These are phyloP conservation scores for Chloropsis cyanopogon DNA, from an alignment of 2,113 vertebrate genomes.

Conservation along the genomic window DNA sequence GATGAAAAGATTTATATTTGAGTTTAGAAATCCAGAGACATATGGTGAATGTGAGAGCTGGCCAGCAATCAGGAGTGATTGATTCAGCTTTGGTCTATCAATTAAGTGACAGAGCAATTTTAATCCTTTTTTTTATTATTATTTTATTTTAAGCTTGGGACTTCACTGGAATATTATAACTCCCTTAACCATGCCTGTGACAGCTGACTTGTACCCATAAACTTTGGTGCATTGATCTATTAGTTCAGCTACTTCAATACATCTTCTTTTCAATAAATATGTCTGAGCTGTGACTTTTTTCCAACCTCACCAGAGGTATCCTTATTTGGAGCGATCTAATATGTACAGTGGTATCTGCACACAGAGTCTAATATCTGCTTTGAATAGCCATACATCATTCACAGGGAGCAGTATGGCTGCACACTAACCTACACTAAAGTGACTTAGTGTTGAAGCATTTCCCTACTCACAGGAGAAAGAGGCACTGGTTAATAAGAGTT, in stretches of 20 bases:
- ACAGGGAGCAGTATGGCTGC: neutral
- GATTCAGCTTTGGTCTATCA: conserved; percentile 64
- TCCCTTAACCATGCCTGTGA: conserved; percentile 37
- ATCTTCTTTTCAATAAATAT: conserved; percentile 64
- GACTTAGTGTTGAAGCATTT: conserved; percentile 12
- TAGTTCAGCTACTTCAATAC: conserved; percentile 49
- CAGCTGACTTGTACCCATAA: conserved; percentile 68
- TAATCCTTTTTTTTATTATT: conserved; percentile 45
- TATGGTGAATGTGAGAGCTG: conserved; percentile 68
- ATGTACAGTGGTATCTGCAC: neutral
- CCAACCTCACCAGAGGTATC: neutral
- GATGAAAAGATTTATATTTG: conserved; percentile 50
- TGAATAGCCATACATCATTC: conserved; percentile 33
- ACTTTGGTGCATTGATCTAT: conserved; percentile 52
- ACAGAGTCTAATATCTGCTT: neutral
- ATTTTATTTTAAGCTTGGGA: conserved; percentile 61
- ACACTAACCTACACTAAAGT: conserved; percentile 2
- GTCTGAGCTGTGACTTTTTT: neutral
- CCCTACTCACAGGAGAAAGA: neutral
- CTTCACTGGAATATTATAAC: conserved; percentile 59
- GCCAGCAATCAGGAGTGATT: conserved; percentile 64
- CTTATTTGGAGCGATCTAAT: conserved; percentile 9
- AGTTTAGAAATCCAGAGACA: conserved; percentile 65
- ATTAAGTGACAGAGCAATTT: conserved; percentile 64
- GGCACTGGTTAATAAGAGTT: neutral